Base-by-base conservation (phyloP, 2,888 invertebrate species). In the Acanthoscelides obtectus region DNA sequence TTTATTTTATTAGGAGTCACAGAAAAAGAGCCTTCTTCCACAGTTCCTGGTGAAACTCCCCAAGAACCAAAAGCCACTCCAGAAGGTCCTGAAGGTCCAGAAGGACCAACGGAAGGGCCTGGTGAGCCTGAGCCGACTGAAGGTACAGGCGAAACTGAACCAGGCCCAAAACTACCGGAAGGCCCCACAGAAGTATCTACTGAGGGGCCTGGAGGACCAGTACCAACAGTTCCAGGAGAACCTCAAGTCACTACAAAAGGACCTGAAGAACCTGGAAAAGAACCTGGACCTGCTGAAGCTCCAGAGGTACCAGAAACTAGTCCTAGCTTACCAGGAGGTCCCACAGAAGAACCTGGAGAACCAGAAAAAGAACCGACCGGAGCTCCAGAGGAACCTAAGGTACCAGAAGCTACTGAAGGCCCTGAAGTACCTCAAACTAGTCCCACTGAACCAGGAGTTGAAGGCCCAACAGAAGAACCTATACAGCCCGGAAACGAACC, bases 221-320 rank as follows among this genome's bases (percentile, higher is more conserved):
- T 70, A 22, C 68, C 70, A 20, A 8, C 68, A 64, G 20, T 12
- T 64, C 65, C 65, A 20, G 20, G 5, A 64, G 20, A n/a, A 64
- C n/a, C 65, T 64, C 4, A 64, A 19, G n/a, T n/a, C n/a, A n/a
- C 66, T 5, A 20, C 66, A 66, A 20, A 66, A 20, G 22, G 20
- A 21, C 74, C 8, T 45, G 25, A 20, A 21, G 63, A 22, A 63
- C 71, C 74, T 12, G 72, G 70, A 25, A 70, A 72, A 22, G 69
- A 20, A 70, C 72, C 73, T 2, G 69, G 69, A 22, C 66, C 77
- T 6, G 72, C 45, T n/a, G 67, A 70, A 68, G 70, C 21, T 20
- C 64, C 65, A 68, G 22, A 22, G 8, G 66, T n/a, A 12, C 45
- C 45, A 67, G 64, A 70, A 66, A 22, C 1, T 17, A 66, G 20